These are phyloP conservation scores for Tinea trinotella DNA, from an alignment of 2,888 invertebrate species.

Conservation along the genomic window DNA sequence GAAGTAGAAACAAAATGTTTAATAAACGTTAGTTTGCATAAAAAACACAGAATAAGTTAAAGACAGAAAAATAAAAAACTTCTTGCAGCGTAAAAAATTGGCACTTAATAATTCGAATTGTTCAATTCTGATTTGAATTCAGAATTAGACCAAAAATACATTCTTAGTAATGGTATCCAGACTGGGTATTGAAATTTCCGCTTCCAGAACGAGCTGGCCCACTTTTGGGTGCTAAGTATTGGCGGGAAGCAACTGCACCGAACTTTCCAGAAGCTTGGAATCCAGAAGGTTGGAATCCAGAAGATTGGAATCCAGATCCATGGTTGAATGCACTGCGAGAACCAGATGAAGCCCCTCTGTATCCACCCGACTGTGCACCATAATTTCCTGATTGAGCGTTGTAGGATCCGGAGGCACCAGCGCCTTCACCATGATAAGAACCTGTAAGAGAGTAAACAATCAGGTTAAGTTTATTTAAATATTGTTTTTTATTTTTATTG, in stretches of 20 bases:
- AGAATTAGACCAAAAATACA: neutral
- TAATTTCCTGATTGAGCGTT: constrained; percentile 27
- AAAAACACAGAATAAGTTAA: constrained; percentile 1
- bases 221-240: constrained; percentile 57
- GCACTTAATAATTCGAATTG: neutral
- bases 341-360: constrained; percentile 18
- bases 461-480: neutral
- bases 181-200: constrained; percentile 60
- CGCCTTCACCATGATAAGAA: constrained; percentile 59
- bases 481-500: too few species aligned
- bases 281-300: neutral
- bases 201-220: constrained; percentile 49
- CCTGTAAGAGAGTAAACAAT: too few species aligned
- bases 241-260: constrained; percentile 46
- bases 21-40: neutral
- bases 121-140: neutral
- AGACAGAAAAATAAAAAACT: neutral
- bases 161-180: constrained; percentile 57
- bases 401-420: constrained; percentile 27
- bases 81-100: neutral
- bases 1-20: neutral
- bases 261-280: constrained; percentile 26
- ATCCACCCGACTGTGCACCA: constrained; percentile 28
- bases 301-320: neutral
- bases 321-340: neutral